Evolutionary conservation across 1,140 invertebrate genomes (phyloP).

Genomic region (Eurosta solidaginis): DNA sequence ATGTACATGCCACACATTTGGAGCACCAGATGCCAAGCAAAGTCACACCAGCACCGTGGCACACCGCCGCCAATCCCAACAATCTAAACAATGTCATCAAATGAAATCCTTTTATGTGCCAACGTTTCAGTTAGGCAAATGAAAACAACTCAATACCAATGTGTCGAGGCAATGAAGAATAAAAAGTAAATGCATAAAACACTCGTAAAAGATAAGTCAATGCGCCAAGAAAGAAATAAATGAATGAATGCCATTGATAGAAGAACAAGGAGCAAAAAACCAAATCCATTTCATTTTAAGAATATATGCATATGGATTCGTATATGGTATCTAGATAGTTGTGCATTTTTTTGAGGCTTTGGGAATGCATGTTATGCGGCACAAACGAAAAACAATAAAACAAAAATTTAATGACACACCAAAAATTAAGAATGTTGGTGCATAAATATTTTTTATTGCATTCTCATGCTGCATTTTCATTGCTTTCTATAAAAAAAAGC

Average conservation of each 20-base stretch:
- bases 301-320: too few species aligned
- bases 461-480: slow-evolving; percentile 8
- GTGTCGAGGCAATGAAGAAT: background rate
- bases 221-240: background rate
- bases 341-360: too few species aligned
- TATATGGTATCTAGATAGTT: too few species aligned
- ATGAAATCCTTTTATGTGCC: slow-evolving; percentile 26
- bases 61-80: background rate
- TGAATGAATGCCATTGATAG: background rate
- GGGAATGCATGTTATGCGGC: background rate
- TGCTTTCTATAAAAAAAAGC: too few species aligned
- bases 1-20: background rate
- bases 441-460: slow-evolving; percentile 21
- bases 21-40: background rate
- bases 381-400: slow-evolving; percentile 14
- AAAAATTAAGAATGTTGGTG: slow-evolving; percentile 13
- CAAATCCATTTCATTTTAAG: background rate
- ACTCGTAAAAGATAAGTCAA: too few species aligned
- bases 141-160: slow-evolving; percentile 12
- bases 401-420: background rate
- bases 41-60: background rate
- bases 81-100: slow-evolving; percentile 27
- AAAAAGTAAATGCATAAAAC: background rate
- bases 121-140: slow-evolving; percentile 24
- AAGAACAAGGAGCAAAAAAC: background rate